Conservation (phyloP, 2,113 vertebrate species). For the Hipposideros armiger region DNA sequence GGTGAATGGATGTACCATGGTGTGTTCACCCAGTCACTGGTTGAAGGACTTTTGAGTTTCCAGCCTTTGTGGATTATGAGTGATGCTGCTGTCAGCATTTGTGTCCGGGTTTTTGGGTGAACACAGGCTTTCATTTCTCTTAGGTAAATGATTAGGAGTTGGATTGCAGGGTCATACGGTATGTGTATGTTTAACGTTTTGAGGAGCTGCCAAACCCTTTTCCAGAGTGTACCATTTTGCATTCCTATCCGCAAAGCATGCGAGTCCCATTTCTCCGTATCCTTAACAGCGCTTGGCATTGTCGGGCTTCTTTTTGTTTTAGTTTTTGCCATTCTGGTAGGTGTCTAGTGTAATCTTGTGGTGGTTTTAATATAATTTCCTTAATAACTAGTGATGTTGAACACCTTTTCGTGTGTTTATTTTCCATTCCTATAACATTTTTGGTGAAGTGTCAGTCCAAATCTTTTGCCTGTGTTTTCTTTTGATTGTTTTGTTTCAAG, state of each 20-base stretch:
- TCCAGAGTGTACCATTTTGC: rapidly evolving
- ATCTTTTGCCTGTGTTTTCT: background rate
- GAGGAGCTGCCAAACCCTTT: background rate
- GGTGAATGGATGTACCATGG: rapidly evolving
- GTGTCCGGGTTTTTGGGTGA: background rate
- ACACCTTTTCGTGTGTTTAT: background rate
- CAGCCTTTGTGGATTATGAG: background rate
- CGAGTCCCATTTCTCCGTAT: rapidly evolving
- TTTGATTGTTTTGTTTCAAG: background rate
- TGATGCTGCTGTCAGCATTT: background rate
- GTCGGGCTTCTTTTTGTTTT: background rate
- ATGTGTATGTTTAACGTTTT: background rate
- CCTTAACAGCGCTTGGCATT: rapidly evolving
- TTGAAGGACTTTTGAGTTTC: background rate
- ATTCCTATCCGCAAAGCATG: background rate
- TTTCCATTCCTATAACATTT: background rate
- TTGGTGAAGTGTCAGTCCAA: background rate
- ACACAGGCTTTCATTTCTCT: background rate
- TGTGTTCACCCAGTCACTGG: background rate
- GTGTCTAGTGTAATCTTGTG: background rate
- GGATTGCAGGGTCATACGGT: background rate
- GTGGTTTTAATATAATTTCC: background rate
- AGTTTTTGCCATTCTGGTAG: background rate
- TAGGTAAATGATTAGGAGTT: background rate
- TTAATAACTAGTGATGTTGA: background rate